These are phyloP conservation scores for Corythornis cristatus DNA, from an alignment of 2,113 vertebrate species.

Conservation along the genomic window DNA sequence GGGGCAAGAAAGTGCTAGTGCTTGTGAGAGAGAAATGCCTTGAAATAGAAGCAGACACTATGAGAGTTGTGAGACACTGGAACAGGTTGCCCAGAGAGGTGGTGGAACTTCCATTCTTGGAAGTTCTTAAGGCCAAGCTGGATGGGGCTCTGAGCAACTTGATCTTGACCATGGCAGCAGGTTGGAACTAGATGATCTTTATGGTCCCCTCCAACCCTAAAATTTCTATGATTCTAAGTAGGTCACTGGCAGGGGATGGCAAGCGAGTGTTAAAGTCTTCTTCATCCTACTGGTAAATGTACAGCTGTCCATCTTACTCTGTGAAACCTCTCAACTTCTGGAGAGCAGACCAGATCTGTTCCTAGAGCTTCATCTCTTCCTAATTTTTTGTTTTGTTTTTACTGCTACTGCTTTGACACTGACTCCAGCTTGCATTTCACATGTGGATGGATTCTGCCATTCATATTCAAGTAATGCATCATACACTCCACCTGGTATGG, in stretches of 20 bases:
- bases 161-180: too few relatives aligned
- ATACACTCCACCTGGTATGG: not conserved
- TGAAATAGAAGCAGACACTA: not conserved
- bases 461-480: not conserved
- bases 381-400: not conserved
- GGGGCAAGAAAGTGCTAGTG: not conserved
- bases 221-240: too few relatives aligned
- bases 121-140: too few relatives aligned
- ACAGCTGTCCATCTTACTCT: not conserved
- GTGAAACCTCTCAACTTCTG: not conserved
- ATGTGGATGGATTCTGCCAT: not conserved
- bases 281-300: not conserved
- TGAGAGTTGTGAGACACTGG: too few relatives aligned
- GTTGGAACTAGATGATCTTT: too few relatives aligned
- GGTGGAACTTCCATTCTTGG: too few relatives aligned
- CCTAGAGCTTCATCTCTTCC: not conserved
- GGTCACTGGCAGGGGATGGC: not conserved
- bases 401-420: not conserved
- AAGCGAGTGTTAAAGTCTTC: not conserved
- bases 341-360: not conserved
- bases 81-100: too few relatives aligned
- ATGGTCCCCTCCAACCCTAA: too few relatives aligned
- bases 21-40: not conserved
- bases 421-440: not conserved
- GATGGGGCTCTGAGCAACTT: too few relatives aligned